Conservation (phyloP, 2,888 invertebrate genomes). For the Tipula lateralis region DNA sequence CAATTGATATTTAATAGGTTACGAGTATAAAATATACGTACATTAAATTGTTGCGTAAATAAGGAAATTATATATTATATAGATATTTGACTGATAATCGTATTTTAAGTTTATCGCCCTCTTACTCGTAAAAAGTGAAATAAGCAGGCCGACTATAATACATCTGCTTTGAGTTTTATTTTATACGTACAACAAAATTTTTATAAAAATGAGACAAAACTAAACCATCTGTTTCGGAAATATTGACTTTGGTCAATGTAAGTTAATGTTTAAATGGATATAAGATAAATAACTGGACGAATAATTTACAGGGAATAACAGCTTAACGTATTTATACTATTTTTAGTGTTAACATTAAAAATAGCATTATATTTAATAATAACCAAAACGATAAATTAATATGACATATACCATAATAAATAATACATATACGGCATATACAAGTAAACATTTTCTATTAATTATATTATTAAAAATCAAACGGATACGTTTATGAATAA, state of each 20-base stretch:
- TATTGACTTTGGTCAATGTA: background rate
- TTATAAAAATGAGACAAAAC: background rate
- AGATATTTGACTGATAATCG: background rate
- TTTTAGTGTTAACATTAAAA: too few relatives aligned
- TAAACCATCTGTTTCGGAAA: background rate
- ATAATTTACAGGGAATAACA: background rate
- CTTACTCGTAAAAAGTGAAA: background rate
- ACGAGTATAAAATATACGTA: background rate
- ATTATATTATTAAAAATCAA: background rate
- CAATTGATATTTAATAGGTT: background rate
- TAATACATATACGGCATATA: background rate
- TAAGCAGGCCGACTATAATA: background rate
- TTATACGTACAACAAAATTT: background rate
- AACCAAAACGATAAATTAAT: background rate
- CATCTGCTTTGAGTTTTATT: background rate
- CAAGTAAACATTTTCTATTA: background rate
- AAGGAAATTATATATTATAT: background rate
- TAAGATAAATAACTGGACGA: background rate
- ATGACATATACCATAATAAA: background rate
- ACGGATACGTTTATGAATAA: background rate
- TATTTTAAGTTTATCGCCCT: background rate
- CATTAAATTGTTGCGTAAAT: background rate
- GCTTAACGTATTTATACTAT: background rate
- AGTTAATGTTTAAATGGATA: background rate
- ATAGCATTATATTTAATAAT: background rate